These are phyloP conservation scores for Triplophysa bombifrons DNA, from an alignment of 2,797 vertebrate genomes.

Conservation along the genomic window DNA sequence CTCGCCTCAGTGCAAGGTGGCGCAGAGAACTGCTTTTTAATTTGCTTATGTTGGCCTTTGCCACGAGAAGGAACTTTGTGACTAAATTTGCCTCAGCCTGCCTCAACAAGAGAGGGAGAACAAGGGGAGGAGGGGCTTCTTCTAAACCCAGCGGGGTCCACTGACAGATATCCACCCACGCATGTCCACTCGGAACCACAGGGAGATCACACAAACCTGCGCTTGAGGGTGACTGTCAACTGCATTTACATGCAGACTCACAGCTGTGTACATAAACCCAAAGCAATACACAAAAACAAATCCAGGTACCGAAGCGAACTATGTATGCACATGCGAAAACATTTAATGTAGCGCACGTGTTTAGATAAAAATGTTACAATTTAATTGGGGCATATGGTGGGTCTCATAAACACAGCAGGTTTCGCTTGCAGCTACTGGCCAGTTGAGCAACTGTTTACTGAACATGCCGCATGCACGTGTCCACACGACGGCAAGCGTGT, in stretches of 20 bases:
- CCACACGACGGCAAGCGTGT: not conserved
- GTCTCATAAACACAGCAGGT: constrained; percentile 50
- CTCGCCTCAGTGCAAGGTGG: constrained; percentile 53
- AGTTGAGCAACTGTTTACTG: constrained; percentile 46
- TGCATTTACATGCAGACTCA: constrained; percentile 20
- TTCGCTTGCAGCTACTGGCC: constrained; percentile 46
- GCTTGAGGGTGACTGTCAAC: constrained; percentile 21
- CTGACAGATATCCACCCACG: constrained; percentile 38
- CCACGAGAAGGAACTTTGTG: constrained; percentile 72
- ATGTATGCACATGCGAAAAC: not conserved
- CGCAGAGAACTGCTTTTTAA: constrained; percentile 62
- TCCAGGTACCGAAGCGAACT: not conserved
- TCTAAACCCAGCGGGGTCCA: constrained; percentile 21
- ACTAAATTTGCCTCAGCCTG: constrained; percentile 57
- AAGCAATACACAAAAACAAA: not conserved
- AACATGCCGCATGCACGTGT: constrained; percentile 18
- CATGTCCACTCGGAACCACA: not conserved
- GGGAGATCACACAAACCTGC: not conserved
- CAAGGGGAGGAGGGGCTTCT: not conserved
- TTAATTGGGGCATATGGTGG: constrained; percentile 49
- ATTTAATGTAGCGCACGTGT: constrained; percentile 10
- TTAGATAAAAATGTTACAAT: constrained; percentile 30
- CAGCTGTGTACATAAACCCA: constrained; percentile 1
- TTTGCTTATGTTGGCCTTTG: constrained; percentile 63
- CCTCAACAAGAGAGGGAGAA: constrained; percentile 15